phyloP scores from a whole-genome alignment of 2,797 vertebrate species.

The Labroides dimidiatus region DNA sequence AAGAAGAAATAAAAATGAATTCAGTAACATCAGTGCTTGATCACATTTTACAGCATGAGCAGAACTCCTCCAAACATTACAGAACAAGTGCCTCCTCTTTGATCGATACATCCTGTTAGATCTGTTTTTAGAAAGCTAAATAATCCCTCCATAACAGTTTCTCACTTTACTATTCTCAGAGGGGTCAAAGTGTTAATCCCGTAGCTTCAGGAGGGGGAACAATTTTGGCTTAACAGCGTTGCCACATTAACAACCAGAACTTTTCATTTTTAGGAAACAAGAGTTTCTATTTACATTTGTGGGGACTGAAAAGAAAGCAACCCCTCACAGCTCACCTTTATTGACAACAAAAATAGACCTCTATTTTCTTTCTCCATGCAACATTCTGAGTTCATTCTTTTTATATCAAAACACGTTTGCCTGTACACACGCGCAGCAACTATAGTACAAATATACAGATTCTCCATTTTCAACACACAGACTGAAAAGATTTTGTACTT shows the following conservation, averaged over 20 bases:
- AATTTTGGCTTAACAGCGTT: slow-evolving; percentile 35
- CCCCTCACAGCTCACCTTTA: neutral
- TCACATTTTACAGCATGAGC: slow-evolving; percentile 65
- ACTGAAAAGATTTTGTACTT: neutral
- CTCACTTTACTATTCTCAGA: neutral
- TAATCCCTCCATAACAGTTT: slow-evolving; percentile 18
- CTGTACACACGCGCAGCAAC: slow-evolving; percentile 37
- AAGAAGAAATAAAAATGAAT: neutral
- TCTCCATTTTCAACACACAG: neutral
- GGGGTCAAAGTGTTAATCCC: slow-evolving; percentile 2
- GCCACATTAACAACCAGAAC: neutral
- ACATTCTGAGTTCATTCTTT: slow-evolving; percentile 15
- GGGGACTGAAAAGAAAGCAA: slow-evolving; percentile 14
- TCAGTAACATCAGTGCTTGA: slow-evolving; percentile 59
- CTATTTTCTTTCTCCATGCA: slow-evolving; percentile 29
- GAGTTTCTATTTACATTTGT: slow-evolving; percentile 39
- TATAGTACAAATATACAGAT: slow-evolving; percentile 76
- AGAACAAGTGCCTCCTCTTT: slow-evolving; percentile 51
- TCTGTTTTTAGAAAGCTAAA: neutral
- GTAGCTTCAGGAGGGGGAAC: neutral
- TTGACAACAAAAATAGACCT: slow-evolving; percentile 60
- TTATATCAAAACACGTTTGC: slow-evolving; percentile 57
- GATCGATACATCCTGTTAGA: slow-evolving; percentile 7
- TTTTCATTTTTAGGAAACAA: slow-evolving; percentile 24
- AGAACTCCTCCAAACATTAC: slow-evolving; percentile 3